These are phyloP conservation scores for Scalopus aquaticus DNA, from an alignment of 2,113 vertebrate species.

Conservation along the genomic window DNA sequence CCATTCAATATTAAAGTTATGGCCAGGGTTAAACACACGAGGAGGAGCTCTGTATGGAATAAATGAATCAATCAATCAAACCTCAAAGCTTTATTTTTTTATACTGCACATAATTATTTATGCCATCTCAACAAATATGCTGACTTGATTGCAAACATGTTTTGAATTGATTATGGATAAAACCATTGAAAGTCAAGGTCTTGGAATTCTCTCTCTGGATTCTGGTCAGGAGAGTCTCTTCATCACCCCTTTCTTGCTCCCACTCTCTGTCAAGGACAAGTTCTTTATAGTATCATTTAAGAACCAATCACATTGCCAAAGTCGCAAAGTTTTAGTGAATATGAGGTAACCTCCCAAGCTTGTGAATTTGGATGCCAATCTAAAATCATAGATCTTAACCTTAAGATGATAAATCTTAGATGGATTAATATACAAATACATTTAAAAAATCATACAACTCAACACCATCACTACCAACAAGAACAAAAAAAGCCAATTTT, in stretches of 20 bases:
- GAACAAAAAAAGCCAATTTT: background rate
- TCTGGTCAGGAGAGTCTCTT: background rate
- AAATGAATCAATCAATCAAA: conserved; percentile 11
- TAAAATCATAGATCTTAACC: background rate
- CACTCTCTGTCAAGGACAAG: background rate
- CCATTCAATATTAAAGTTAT: background rate
- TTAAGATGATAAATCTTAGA: too few species aligned
- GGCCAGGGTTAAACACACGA: background rate
- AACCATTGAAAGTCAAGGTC: background rate
- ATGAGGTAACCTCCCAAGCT: background rate
- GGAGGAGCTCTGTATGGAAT: background rate
- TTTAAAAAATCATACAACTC: background rate
- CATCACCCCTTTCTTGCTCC: background rate
- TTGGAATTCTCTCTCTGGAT: background rate
- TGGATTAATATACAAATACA: background rate
- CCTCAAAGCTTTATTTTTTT: conserved; percentile 26
- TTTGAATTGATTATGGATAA: background rate
- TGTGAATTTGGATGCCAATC: background rate
- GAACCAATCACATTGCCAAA: background rate
- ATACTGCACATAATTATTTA: background rate
- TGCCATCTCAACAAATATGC: background rate
- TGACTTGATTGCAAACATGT: background rate
- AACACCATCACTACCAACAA: background rate
- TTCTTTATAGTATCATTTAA: background rate
- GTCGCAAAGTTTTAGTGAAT: background rate